These are phyloP conservation scores for Heliothis peltigera DNA, from an alignment of 2,888 invertebrate species.

Conservation along the genomic window DNA sequence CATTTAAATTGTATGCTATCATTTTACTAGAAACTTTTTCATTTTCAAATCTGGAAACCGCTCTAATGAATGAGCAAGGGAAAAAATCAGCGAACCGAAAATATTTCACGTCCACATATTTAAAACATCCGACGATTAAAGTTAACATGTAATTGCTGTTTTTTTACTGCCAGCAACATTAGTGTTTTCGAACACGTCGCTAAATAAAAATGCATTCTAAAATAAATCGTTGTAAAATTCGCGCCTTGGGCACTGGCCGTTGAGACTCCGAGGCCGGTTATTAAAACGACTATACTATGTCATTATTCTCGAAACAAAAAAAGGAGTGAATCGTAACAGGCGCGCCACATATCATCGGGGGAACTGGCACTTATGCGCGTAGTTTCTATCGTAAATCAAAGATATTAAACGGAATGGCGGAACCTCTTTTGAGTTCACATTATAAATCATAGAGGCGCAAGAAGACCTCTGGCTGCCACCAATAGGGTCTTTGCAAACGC, in stretches of 20 bases:
- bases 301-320: constrained; percentile 87
- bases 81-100: constrained; percentile 55
- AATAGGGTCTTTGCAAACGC: constrained; percentile 83
- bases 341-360: constrained; percentile 87
- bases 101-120: constrained; percentile 55
- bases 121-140: constrained; percentile 57
- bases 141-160: constrained; percentile 56
- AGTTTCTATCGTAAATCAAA: constrained; percentile 90
- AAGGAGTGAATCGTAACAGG: constrained; percentile 84
- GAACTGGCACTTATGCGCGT: constrained; percentile 87
- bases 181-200: constrained; percentile 68
- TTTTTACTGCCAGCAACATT: constrained; percentile 63
- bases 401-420: constrained; percentile 89
- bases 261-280: constrained; percentile 77
- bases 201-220: constrained; percentile 78
- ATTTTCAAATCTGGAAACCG: constrained; percentile 21
- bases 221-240: constrained; percentile 82
- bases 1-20: constrained; percentile 13
- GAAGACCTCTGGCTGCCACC: constrained; percentile 83
- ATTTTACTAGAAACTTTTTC: constrained; percentile 25
- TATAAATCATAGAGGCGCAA: constrained; percentile 87
- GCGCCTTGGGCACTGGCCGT: constrained; percentile 78
- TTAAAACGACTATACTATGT: constrained; percentile 87
- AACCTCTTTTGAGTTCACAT: constrained; percentile 89
- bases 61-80: constrained; percentile 45